Conservation (phyloP, 2,113 vertebrate genomes). For the Catharus minimus region DNA sequence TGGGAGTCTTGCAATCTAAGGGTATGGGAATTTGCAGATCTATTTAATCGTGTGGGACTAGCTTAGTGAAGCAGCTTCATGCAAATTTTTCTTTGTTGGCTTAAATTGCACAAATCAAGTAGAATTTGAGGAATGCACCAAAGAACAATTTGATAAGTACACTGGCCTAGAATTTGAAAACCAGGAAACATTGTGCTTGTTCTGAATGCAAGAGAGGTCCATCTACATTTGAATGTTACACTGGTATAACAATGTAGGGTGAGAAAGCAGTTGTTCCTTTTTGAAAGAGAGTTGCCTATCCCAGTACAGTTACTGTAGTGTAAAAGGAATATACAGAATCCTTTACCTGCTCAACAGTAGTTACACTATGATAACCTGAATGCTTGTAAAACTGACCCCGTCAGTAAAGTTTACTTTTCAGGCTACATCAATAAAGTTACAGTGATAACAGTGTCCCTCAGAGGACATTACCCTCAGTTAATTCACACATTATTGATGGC, state of each 20-base stretch:
- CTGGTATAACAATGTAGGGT: not conserved
- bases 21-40: not conserved
- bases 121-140: not conserved
- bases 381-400: not conserved
- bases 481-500: not conserved
- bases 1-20: not conserved
- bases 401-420: slow-evolving; percentile 1
- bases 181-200: not conserved
- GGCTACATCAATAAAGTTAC: not conserved
- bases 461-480: not conserved
- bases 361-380: not conserved
- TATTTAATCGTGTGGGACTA: not conserved
- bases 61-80: not conserved
- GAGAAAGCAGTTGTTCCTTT: not conserved
- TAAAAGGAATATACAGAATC: not conserved
- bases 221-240: not conserved
- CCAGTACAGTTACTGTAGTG: not conserved
- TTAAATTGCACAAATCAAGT: not conserved
- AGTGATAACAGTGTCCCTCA: not conserved
- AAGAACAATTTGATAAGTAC: not conserved
- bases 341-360: not conserved
- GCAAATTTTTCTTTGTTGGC: not conserved
- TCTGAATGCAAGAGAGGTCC: not conserved
- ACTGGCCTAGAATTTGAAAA: not conserved
- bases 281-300: not conserved